Conservation (phyloP, 2,113 vertebrate species). For the Ciconia boyciana region DNA sequence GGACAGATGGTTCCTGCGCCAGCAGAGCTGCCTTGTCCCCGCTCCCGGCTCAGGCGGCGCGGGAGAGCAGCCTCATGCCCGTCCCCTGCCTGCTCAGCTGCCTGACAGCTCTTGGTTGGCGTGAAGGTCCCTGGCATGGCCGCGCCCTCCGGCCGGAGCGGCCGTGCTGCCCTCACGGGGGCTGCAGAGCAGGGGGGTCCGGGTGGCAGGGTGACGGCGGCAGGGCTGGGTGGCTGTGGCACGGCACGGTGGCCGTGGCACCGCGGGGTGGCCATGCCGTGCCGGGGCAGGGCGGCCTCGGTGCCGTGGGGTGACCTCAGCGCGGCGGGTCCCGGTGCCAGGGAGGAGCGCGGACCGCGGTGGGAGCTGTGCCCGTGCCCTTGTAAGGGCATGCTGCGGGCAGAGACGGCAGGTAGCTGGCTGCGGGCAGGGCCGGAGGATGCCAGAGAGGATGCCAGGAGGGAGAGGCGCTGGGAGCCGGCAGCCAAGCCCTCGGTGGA, state of each 20-base stretch:
- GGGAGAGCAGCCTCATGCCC: background rate
- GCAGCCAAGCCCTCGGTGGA: background rate
- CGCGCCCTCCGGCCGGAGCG: too few species aligned
- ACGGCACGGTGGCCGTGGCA: background rate
- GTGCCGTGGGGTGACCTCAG: background rate
- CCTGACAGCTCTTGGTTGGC: background rate
- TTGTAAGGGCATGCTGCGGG: constrained; percentile 24
- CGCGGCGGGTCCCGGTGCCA: fast-evolving
- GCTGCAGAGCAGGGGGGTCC: background rate
- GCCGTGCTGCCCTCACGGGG: fast-evolving
- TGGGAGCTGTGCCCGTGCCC: background rate
- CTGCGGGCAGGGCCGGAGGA: background rate
- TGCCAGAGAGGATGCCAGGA: background rate
- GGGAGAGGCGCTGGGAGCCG: background rate
- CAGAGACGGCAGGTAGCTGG: background rate
- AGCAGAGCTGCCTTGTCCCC: background rate
- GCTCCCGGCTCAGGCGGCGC: background rate
- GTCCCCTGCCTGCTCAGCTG: background rate
- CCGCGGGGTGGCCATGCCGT: fast-evolving
- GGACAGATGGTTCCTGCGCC: fast-evolving
- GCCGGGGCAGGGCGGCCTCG: background rate
- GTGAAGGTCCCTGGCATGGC: fast-evolving
- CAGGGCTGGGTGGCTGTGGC: background rate
- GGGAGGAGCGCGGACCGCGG: background rate
- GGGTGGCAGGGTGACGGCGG: too few species aligned